Evolutionary conservation across 2,888 invertebrate genomes (phyloP).

Genomic region (Prosopocoilus inquinatus): DNA sequence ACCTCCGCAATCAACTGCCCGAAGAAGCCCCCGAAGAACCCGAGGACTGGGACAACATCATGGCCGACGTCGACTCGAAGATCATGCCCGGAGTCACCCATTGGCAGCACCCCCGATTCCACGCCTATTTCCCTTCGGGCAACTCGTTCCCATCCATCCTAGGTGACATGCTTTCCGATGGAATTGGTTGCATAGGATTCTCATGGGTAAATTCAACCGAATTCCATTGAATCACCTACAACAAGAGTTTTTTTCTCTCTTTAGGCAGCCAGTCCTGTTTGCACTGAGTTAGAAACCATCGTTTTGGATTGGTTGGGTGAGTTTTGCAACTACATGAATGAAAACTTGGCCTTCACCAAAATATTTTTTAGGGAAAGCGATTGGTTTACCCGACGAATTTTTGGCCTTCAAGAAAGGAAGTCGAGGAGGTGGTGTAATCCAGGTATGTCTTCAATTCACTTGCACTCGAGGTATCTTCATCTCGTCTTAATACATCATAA

Average conservation of each 20-base stretch:
- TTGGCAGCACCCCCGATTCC: slow-evolving; percentile 98
- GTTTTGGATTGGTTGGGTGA: slow-evolving; percentile 85
- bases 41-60: slow-evolving; percentile 83
- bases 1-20: slow-evolving; percentile 76
- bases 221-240: background rate
- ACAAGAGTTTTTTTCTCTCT: slow-evolving; percentile 36
- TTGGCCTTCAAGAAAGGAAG: slow-evolving; percentile 80
- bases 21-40: slow-evolving; percentile 76
- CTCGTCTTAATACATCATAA: no score
- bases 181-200: slow-evolving; percentile 96
- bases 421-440: slow-evolving; percentile 91
- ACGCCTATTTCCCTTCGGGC: slow-evolving; percentile 98
- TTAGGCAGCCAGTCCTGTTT: slow-evolving; percentile 95
- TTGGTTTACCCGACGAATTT: slow-evolving; percentile 87
- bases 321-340: background rate
- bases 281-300: slow-evolving; percentile 93
- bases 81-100: slow-evolving; percentile 96
- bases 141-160: slow-evolving; percentile 96
- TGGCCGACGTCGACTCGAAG: slow-evolving; percentile 84
- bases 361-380: slow-evolving; percentile 69
- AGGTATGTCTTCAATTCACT: slow-evolving; percentile 63
- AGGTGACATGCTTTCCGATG: slow-evolving; percentile 94
- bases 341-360: no score
- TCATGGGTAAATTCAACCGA: slow-evolving; percentile 74
- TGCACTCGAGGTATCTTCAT: background rate